Percentiles rank a stretch among this genome's conserved stretches.
Conservation (phyloP, 1,140 invertebrate genomes). For the Drosophila baimaii region DNA sequence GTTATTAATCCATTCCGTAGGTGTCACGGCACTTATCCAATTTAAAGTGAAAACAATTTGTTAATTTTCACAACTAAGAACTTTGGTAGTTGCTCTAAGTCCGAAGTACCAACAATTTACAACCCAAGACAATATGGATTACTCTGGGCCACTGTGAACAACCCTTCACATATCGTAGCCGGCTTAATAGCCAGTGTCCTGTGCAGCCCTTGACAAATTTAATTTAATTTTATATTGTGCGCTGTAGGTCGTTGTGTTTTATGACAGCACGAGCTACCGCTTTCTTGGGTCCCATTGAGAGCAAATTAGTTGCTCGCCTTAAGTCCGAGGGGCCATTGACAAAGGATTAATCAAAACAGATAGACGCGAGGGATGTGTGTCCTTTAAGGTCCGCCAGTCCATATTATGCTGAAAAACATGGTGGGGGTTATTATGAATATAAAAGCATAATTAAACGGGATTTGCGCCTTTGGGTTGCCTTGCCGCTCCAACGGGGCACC, state of each 20-base stretch:
- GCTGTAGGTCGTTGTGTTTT: conserved; percentile 48
- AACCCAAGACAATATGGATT: not conserved
- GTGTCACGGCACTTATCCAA: not conserved
- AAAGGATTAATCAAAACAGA: conserved; percentile 70
- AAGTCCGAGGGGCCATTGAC: conserved; percentile 62
- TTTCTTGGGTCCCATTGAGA: conserved; percentile 43
- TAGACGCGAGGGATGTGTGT: conserved; percentile 39
- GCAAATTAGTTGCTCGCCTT: conserved; percentile 63
- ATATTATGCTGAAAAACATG: conserved; percentile 55
- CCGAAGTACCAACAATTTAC: not conserved
- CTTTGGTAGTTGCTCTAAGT: not conserved
- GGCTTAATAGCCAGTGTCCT: not conserved
- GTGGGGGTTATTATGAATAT: conserved; percentile 62
- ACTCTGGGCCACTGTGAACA: not conserved
- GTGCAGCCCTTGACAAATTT: conserved; percentile 38
- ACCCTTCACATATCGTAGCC: conserved; percentile 2
- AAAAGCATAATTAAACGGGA: conserved; percentile 70
- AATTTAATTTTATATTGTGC: conserved; percentile 57
- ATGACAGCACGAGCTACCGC: conserved; percentile 28
- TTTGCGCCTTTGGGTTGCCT: conserved; percentile 62
- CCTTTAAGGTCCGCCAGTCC: conserved; percentile 28
- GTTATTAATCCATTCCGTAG: no score
- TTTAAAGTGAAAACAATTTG: not conserved
- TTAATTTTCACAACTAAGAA: not conserved
- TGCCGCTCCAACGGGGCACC: conserved; percentile 10